Evolutionary conservation across 1,140 invertebrate species (phyloP), one percentile per base, ranked within the genome.

Genomic region (Tetramorium alpestre): DNA sequence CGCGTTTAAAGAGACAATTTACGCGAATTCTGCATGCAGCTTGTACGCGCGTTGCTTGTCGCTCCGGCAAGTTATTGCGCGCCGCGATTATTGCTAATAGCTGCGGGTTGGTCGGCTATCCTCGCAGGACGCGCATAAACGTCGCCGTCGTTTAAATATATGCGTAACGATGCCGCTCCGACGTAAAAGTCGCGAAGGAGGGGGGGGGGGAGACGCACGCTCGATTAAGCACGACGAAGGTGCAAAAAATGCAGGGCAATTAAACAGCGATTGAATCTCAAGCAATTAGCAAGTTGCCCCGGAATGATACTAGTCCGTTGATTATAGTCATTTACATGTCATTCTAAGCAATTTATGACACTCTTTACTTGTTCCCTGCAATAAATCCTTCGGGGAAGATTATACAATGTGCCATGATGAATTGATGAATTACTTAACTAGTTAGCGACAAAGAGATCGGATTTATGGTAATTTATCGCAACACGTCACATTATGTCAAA

Each of bases 41-140:
- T 80, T 69, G 25, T 28, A 28, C 78, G 38, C 3, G 51, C 11
- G 18, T 58, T 22, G 67, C 80, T 47, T 60, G 67, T 58, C 80
- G 51, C 25, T 41, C 51, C 51, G 18, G 67, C 25, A 33, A 60
- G 60, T 72, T 58, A 81, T 72, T 72, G 44, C 25, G 49, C 67
- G 16, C 38, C 11, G 51, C 80, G 67, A 82, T 72, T 82, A 82
- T 82, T 54, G 38, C 25, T 80, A 80, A 80, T 80, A 25, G n/a
- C 47, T 10, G 51, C 38, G 47, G 38, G 76, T 47, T 28, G 60
- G 11, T 51, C 28, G 25, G 22, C 8, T 22, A 51, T 69, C 16
- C 6, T 70, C 33, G 38, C 16, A 10, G 49, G 16, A 58, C 16
- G 25, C 33, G 16, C 3, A 38, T 38, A 44, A 70, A 80, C 18